These are phyloP conservation scores for Emydoidea blandingii DNA, from an alignment of 2,797 vertebrate species.

Conservation along the genomic window DNA sequence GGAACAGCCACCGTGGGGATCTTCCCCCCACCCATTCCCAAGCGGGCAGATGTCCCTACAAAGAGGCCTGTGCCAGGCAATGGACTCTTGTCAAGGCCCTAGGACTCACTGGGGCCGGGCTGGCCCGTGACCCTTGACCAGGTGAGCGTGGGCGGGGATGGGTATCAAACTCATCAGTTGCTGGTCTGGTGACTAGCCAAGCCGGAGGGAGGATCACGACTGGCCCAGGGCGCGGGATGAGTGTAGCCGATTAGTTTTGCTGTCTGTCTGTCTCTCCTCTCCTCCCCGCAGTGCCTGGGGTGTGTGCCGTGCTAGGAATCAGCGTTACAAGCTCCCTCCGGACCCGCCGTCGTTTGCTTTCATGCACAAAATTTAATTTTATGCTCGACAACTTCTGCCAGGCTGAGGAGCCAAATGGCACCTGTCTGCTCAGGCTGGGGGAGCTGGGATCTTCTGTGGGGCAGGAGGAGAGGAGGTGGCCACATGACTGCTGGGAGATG, in stretches of 20 bases:
- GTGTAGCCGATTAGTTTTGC: background rate
- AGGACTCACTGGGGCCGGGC: background rate
- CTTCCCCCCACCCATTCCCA: background rate
- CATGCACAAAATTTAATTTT: background rate
- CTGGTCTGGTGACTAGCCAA: background rate
- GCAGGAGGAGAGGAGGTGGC: background rate
- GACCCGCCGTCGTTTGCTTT: background rate
- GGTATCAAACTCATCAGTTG: background rate
- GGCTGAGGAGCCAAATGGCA: background rate
- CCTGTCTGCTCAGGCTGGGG: background rate
- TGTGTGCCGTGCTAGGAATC: background rate
- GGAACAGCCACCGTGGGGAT: no score
- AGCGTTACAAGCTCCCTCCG: background rate
- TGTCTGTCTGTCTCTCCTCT: background rate
- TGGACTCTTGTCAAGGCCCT: background rate
- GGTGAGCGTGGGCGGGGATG: background rate
- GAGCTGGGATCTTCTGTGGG: no score
- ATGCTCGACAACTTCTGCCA: background rate
- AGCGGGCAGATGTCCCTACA: background rate
- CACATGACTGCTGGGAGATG: background rate
- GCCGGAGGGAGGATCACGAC: background rate
- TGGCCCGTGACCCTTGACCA: fast-evolving
- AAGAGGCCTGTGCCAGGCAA: background rate
- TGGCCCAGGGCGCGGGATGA: background rate
- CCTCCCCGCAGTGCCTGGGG: background rate